These are phyloP conservation scores for Camelus bactrianus DNA, from an alignment of 2,113 vertebrate genomes.

Conservation along the genomic window DNA sequence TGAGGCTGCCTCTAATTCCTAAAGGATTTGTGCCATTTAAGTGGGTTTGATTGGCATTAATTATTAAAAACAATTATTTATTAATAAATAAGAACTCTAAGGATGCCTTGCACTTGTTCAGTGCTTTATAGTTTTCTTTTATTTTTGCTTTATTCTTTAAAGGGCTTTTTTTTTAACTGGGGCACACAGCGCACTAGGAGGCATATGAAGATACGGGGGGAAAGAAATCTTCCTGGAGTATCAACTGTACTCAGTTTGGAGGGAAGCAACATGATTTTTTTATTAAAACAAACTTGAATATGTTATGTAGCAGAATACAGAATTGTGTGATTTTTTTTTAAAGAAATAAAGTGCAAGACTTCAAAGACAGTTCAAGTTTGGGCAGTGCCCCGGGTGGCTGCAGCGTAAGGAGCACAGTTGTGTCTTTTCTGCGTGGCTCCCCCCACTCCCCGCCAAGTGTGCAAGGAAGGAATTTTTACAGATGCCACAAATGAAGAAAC, in stretches of 20 bases:
- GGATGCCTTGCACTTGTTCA: conserved; percentile 61
- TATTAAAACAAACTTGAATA: conserved; percentile 53
- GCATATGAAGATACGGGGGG: neutral
- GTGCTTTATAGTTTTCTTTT: conserved; percentile 72
- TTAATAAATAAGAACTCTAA: conserved; percentile 73
- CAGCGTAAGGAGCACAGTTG: rapidly evolving
- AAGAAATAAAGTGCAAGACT: neutral
- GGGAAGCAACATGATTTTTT: neutral
- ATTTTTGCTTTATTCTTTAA: conserved; percentile 77
- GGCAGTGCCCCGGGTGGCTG: conserved; percentile 20
- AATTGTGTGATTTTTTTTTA: neutral
- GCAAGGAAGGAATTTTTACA: neutral
- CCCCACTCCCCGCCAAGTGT: neutral
- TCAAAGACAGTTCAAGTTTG: conserved; percentile 58
- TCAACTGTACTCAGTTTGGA: neutral
- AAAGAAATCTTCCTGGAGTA: neutral
- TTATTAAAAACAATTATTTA: conserved; percentile 78
- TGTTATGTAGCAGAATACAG: conserved; percentile 13
- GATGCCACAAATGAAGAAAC: neutral
- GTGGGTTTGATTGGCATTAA: conserved; percentile 71
- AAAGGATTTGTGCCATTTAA: conserved; percentile 68
- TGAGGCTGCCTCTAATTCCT: conserved; percentile 53
- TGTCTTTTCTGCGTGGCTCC: neutral
- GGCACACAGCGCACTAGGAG: conserved; percentile 39
- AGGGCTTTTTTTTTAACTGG: conserved; percentile 68